Base-by-base conservation (phyloP, 2,113 vertebrate species). In the Brevimyrus niger region DNA sequence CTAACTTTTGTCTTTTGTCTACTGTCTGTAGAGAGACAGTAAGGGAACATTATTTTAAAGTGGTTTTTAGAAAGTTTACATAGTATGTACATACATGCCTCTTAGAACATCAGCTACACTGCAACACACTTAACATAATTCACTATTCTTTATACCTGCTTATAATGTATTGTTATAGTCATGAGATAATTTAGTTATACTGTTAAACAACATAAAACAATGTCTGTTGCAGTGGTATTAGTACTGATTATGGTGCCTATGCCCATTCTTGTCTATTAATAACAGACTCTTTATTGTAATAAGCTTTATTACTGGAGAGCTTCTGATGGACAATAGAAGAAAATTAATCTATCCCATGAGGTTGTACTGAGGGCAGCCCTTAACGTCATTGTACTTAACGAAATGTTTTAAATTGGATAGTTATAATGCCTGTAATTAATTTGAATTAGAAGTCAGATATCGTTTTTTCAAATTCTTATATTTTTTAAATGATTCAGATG, bases 281-380 rank as follows among this genome's bases (percentile, higher is more conserved):
- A 50, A 27, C 48, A 27, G 19, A 5, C 44, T 46, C 82, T 44
- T 84, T 44, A 46, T 42, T 53, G 50, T 35, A 53, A 35, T 87
- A 48, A 51, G 85, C 38, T 87, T 11, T 53, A 53, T 87, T 53
- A 35, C 85, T 53, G 50, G 85, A 87, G 50, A 53, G 50, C 50
- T 53, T 53, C 44, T 84, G 38, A 23, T 47, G 44, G 82, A 84
- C 44, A 47, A 47, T 46, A 47, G 82, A 84, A 84, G 42, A 44
- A 84, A 84, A 84, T 46, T 47, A 84, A 84, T 46, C 38, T 23
- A 47, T 84, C 42, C 82, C 82, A n/a, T 84, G 82, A 84, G 82
- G 82, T 84, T 47, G 19, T 46, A n/a, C 17, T 23, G 82, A n/a
- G 82, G 73, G 73, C 31, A 42, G 27, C 61, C n/a, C 61, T 69